phyloP scores from a whole-genome alignment of 2,113 vertebrate species.

The Dicerorhinus sumatrensis region DNA sequence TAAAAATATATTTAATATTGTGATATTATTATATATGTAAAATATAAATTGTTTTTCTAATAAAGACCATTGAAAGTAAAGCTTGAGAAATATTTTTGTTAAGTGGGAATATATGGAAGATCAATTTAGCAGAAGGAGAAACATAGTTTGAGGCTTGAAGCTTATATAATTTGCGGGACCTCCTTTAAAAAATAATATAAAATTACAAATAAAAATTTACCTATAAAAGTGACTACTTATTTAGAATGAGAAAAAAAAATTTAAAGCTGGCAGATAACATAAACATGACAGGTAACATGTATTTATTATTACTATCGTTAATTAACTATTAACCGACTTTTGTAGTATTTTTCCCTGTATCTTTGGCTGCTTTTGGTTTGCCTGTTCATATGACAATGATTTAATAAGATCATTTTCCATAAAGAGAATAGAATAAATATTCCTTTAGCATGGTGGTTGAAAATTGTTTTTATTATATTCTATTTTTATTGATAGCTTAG shows the following conservation, averaged over 20 bases:
- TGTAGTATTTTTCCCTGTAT: neutral
- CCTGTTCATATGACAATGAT: neutral
- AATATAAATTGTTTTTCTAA: neutral
- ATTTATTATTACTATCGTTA: neutral
- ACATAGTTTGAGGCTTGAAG: neutral
- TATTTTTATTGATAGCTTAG: neutral
- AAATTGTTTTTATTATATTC: neutral
- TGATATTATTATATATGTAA: neutral
- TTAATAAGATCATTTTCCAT: neutral
- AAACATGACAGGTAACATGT: neutral
- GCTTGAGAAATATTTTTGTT: conserved; percentile 5
- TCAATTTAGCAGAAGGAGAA: neutral
- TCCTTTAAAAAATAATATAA: conserved; percentile 21
- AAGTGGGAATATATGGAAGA: neutral
- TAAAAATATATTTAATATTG: neutral
- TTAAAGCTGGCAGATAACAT: neutral
- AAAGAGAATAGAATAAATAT: neutral
- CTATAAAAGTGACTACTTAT: neutral
- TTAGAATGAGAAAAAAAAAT: neutral
- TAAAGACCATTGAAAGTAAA: neutral
- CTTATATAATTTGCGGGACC: neutral
- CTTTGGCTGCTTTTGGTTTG: neutral
- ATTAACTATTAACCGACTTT: neutral
- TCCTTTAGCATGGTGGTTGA: neutral
- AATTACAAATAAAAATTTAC: neutral